Evolutionary conservation across 2,113 vertebrate genomes (phyloP).

Genomic region (Amphilophus citrinellus): DNA sequence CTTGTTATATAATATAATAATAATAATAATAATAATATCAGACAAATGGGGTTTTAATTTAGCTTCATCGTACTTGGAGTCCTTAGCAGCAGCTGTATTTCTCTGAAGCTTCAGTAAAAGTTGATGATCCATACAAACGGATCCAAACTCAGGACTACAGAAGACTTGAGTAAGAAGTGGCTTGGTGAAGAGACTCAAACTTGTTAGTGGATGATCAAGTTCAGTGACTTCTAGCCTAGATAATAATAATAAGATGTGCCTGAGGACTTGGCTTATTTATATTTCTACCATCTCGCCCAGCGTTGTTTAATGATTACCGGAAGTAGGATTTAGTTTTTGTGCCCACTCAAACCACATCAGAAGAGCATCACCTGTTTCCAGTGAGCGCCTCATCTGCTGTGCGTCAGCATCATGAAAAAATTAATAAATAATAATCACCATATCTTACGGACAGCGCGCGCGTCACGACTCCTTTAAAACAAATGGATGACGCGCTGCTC

Average conservation of each 20-base stretch:
- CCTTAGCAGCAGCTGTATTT: not conserved
- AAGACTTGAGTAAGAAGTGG: too few relatives aligned
- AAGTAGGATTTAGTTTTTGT: not conserved
- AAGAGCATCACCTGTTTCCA: not conserved
- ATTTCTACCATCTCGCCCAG: not conserved
- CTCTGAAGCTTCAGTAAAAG: not conserved
- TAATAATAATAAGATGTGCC: not conserved
- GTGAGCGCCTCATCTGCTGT: not conserved
- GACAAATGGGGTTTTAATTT: too few relatives aligned
- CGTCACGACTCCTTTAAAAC: slow-evolving; percentile 25
- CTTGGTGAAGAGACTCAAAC: not conserved
- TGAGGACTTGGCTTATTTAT: not conserved
- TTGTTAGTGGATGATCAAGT: not conserved
- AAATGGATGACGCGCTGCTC: not conserved
- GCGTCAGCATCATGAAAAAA: slow-evolving; percentile 1
- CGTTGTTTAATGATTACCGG: slow-evolving; percentile 10
- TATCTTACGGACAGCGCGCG: not conserved
- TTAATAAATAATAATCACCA: not conserved
- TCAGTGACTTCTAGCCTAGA: not conserved
- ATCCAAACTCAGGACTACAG: not conserved
- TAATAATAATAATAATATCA: too few relatives aligned
- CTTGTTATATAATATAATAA: too few relatives aligned
- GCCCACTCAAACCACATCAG: fast-evolving
- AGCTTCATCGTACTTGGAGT: too few relatives aligned
- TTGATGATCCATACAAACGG: not conserved